phyloP scores from a whole-genome alignment of 2,888 invertebrate genomes.

The Eueremaeus valkanovi region DNA sequence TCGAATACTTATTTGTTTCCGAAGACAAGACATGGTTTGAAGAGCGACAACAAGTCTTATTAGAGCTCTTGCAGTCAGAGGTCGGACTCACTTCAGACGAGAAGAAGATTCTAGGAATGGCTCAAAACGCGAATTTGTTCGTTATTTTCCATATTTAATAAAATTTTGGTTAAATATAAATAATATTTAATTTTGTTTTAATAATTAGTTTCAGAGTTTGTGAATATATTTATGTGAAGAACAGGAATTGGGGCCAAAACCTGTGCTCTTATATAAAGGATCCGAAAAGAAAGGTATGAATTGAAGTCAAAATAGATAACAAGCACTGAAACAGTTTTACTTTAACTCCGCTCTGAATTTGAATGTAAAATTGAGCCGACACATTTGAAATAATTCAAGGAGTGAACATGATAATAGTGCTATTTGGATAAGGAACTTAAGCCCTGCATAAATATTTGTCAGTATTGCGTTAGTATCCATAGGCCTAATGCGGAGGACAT shows the following conservation, averaged over 20 bases:
- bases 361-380: too few species aligned
- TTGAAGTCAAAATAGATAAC: too few species aligned
- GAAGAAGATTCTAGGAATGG: constrained; percentile 60
- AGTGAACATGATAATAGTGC: too few species aligned
- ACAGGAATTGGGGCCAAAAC: constrained; percentile 62
- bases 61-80: constrained; percentile 64
- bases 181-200: constrained; percentile 36
- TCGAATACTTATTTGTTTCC: constrained; percentile 56
- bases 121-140: constrained; percentile 64
- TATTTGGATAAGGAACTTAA: too few species aligned
- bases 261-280: constrained; percentile 66
- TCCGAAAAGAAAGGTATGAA: constrained; percentile 57
- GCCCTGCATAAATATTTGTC: too few species aligned
- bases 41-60: constrained; percentile 68
- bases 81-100: constrained; percentile 56
- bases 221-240: constrained; percentile 64
- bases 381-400: too few species aligned
- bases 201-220: constrained; percentile 63
- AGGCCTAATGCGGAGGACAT: too few species aligned
- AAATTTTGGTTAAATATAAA: constrained; percentile 38
- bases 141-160: constrained; percentile 45
- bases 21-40: constrained; percentile 54
- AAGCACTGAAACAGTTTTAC: too few species aligned
- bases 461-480: too few species aligned
- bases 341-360: too few species aligned